phyloP scores from a whole-genome alignment of 2,797 vertebrate species.

The Sebastes iracundus region DNA sequence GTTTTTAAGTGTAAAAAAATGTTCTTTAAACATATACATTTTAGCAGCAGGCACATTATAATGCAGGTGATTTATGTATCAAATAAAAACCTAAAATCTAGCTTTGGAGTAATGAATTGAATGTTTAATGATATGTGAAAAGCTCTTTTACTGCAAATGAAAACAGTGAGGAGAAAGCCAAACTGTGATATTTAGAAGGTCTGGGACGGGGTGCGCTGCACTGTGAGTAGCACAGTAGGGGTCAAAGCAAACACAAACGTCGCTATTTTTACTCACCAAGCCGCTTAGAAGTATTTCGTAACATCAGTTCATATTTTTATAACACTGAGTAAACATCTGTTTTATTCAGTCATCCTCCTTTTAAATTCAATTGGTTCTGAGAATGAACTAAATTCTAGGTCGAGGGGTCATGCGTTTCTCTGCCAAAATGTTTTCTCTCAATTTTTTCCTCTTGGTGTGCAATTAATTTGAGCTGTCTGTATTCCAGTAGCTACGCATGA shows the following conservation, averaged over 20 bases:
- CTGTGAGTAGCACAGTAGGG: conserved; percentile 33
- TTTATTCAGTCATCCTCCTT: conserved; percentile 1
- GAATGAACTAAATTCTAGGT: neutral
- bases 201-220: neutral
- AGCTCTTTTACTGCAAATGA: neutral
- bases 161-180: neutral
- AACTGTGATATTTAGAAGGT: conserved; percentile 33
- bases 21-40: neutral
- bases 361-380: neutral
- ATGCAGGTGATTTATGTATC: neutral
- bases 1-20: neutral
- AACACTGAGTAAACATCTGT: conserved; percentile 22
- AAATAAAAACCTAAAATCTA: neutral
- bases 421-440: neutral
- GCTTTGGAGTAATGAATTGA: neutral
- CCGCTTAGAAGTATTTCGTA: conserved; percentile 40
- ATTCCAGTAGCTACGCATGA: neutral
- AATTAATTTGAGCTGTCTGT: neutral
- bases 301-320: conserved; percentile 37
- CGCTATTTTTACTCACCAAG: conserved; percentile 50
- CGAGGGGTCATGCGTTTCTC: neutral
- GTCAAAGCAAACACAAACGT: conserved; percentile 23
- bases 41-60: neutral
- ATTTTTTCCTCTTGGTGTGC: neutral
- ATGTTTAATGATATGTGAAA: neutral